Conservation (phyloP, 1,140 invertebrate genomes). For the Drosophila repletoides region DNA sequence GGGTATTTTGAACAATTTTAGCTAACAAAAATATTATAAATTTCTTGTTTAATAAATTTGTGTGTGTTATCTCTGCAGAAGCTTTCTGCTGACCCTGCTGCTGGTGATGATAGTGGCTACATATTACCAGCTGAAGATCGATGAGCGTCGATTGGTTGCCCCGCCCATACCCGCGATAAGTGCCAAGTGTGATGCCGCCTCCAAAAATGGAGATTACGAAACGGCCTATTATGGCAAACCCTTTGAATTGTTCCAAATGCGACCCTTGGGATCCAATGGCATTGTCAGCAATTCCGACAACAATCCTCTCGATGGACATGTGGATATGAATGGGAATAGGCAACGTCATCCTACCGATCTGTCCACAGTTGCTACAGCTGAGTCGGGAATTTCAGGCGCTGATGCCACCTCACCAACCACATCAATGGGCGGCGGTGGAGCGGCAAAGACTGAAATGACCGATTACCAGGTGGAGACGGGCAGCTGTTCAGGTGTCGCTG, state of each 20-base stretch:
- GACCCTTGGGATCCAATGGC: conserved; percentile 53
- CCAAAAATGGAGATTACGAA: conserved; percentile 29
- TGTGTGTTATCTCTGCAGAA: conserved; percentile 37
- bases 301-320: conserved; percentile 29
- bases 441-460: conserved; percentile 51
- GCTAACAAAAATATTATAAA: too few species aligned
- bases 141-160: conserved; percentile 48
- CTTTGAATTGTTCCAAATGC: conserved; percentile 81
- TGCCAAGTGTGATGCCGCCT: conserved; percentile 57
- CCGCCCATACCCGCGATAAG: conserved; percentile 67
- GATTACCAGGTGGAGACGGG: conserved; percentile 72
- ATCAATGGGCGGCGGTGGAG: conserved; percentile 2
- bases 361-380: background rate
- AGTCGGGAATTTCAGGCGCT: background rate
- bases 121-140: conserved; percentile 68
- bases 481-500: conserved; percentile 59
- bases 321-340: conserved; percentile 59
- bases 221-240: conserved; percentile 62
- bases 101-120: conserved; percentile 71
- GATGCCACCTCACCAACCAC: conserved; percentile 13
- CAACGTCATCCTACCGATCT: conserved; percentile 18
- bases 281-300: conserved; percentile 35
- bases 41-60: background rate
- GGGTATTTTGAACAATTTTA: too few species aligned
- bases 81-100: conserved; percentile 66